Evolutionary conservation across 1,140 invertebrate genomes (phyloP).

Genomic region (Brachystomella parvula): DNA sequence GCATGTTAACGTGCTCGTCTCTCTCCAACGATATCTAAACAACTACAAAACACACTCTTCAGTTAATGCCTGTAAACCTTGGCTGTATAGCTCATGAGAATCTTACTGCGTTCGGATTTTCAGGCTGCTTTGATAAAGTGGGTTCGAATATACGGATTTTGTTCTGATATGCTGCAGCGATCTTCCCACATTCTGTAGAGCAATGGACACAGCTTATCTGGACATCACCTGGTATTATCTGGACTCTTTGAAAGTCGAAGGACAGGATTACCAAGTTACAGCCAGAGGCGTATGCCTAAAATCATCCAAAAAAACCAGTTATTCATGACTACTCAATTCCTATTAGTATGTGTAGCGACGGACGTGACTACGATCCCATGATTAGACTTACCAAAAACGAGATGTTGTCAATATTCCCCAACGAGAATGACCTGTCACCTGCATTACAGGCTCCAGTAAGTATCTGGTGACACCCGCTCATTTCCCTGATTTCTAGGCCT

Average conservation of each 20-base stretch:
- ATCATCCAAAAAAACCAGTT: too few species aligned
- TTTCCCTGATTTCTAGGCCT: too few species aligned
- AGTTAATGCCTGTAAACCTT: background rate
- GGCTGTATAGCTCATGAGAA: background rate
- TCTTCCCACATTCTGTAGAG: conserved; percentile 96
- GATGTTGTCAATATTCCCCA: conserved; percentile 96
- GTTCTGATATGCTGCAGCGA: conserved; percentile 93
- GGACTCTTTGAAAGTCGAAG: conserved; percentile 92
- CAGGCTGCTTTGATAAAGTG: conserved; percentile 76
- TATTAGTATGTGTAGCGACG: too few species aligned
- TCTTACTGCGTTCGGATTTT: conserved; percentile 67
- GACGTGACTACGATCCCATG: too few species aligned
- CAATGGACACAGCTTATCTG: conserved; percentile 94
- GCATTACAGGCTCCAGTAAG: conserved; percentile 95
- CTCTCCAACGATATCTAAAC: conserved; percentile 92
- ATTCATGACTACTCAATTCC: too few species aligned
- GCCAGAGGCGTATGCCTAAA: conserved; percentile 95
- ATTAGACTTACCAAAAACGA: conserved; percentile 88
- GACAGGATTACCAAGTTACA: conserved; percentile 97
- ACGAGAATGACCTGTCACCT: conserved; percentile 94
- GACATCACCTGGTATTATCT: conserved; percentile 96
- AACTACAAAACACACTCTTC: conserved; percentile 53
- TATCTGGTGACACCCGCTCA: conserved; percentile 62
- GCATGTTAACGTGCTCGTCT: conserved; percentile 84
- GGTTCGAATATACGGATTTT: conserved; percentile 98